A percentile compares a stretch with the other conserved stretches of the same genome.
Evolutionary conservation across 2,797 vertebrate species (phyloP).

Genomic region (Poeciliopsis paucimaculata): DNA sequence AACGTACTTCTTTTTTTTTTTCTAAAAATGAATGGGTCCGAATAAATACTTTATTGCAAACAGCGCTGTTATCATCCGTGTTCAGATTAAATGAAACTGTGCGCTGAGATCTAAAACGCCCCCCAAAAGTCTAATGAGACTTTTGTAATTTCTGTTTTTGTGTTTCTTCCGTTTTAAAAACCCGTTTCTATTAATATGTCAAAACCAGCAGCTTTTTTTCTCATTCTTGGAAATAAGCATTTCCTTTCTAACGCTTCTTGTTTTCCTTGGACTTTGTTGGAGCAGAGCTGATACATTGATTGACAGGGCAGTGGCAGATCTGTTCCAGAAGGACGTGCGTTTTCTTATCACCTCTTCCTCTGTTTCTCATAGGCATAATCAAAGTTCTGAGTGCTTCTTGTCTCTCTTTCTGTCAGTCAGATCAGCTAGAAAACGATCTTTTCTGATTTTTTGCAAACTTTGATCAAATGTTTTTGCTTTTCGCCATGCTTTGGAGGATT

Average conservation of each 20-base stretch:
- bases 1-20: background rate
- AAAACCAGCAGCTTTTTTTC: background rate
- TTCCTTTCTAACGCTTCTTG: background rate
- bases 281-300: conserved; percentile 41
- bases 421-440: background rate
- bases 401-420: conserved; percentile 7
- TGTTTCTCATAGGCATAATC: conserved; percentile 1
- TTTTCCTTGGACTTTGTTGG: conserved; percentile 21
- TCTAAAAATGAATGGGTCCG: background rate
- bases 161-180: background rate
- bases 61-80: background rate
- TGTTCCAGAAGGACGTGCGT: conserved; percentile 50
- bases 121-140: background rate
- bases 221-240: background rate
- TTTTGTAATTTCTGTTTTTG: background rate
- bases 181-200: too few relatives aligned
- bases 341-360: conserved; percentile 72
- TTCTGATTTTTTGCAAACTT: background rate
- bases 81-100: background rate
- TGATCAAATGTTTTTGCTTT: background rate
- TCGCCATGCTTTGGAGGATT: background rate
- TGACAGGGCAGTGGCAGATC: conserved; percentile 48
- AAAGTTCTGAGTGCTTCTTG: conserved; percentile 2
- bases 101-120: background rate
- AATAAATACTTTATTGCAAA: background rate